Conservation (phyloP, 2,113 vertebrate genomes). For the Bostrychus sinensis region DNA sequence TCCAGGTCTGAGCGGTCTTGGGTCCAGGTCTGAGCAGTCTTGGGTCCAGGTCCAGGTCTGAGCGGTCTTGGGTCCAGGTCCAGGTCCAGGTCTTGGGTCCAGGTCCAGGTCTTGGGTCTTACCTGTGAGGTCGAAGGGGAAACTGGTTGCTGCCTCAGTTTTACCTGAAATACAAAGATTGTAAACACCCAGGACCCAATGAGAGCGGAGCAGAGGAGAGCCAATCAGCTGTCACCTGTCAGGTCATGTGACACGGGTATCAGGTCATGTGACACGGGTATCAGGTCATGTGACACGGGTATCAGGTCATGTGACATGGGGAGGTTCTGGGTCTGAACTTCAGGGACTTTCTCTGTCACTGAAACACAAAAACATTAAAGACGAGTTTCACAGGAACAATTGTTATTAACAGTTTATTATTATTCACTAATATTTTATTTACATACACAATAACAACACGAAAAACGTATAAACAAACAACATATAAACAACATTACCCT, state of each 20-base stretch:
- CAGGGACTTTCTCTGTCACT: background rate
- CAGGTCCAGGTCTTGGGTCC: too few species aligned
- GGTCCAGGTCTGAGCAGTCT: too few species aligned
- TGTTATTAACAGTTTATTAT: too few species aligned
- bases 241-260: slow-evolving; percentile 1
- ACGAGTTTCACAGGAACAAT: too few species aligned
- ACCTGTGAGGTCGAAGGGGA: slow-evolving; percentile 5
- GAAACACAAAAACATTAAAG: too few species aligned
- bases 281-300: background rate
- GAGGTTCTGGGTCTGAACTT: background rate
- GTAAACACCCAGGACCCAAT: background rate
- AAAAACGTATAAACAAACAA: too few species aligned
- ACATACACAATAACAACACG: too few species aligned
- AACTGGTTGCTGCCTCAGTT: background rate
- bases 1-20: too few species aligned
- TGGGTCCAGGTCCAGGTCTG: too few species aligned
- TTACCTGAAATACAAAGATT: background rate
- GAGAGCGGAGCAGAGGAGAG: background rate
- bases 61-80: too few species aligned
- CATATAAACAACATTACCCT: too few species aligned
- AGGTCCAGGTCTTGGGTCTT: background rate
- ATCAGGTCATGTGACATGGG: background rate
- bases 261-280: background rate
- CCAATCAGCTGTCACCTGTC: background rate
- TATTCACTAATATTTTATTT: too few species aligned